A percentile compares a stretch with the other conserved stretches of the same genome.
phyloP scores from a whole-genome alignment of 2,888 invertebrate genomes.

The Glaucopsyche alexis region DNA sequence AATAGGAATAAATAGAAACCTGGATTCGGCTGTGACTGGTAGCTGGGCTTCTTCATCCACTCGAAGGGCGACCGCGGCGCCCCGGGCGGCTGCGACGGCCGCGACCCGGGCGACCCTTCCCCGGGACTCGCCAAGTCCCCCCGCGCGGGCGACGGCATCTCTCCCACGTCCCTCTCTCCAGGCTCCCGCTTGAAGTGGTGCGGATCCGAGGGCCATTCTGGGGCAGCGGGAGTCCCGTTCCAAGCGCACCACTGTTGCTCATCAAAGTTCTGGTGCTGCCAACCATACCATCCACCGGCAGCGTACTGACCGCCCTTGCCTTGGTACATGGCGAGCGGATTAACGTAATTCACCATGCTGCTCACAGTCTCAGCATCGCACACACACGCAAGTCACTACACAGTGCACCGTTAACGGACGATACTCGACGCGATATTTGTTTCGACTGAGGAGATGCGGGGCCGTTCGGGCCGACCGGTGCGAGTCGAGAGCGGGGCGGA shows the following conservation, averaged over 20 bases:
- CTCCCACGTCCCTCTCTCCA: conserved; percentile 65
- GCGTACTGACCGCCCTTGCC: conserved; percentile 81
- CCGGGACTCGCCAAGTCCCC: conserved; percentile 80
- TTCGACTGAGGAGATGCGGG: conserved; percentile 57
- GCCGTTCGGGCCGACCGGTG: conserved; percentile 36
- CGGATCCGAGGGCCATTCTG: conserved; percentile 72
- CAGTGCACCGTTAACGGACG: conserved; percentile 47
- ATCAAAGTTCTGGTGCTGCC: conserved; percentile 77
- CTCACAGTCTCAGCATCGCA: conserved; percentile 75
- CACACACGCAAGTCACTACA: conserved; percentile 71
- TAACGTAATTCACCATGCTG: conserved; percentile 88
- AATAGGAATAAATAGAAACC: conserved; percentile 74
- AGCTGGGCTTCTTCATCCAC: conserved; percentile 95
- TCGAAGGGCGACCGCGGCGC: conserved; percentile 91
- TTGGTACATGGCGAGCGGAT: conserved; percentile 84
- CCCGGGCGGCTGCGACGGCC: conserved; percentile 80
- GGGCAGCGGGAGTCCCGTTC: conserved; percentile 73
- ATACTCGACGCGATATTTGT: conserved; percentile 57
- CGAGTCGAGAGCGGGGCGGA: conserved; percentile 41
- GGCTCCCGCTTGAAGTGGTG: conserved; percentile 72
- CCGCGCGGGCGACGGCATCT: conserved; percentile 71
- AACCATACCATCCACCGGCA: conserved; percentile 72
- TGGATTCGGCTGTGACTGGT: conserved; percentile 91
- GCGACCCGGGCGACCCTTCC: conserved; percentile 74
- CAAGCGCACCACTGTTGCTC: conserved; percentile 80